Conservation (phyloP, 2,888 invertebrate genomes). For the Crocallis elinguaria region DNA sequence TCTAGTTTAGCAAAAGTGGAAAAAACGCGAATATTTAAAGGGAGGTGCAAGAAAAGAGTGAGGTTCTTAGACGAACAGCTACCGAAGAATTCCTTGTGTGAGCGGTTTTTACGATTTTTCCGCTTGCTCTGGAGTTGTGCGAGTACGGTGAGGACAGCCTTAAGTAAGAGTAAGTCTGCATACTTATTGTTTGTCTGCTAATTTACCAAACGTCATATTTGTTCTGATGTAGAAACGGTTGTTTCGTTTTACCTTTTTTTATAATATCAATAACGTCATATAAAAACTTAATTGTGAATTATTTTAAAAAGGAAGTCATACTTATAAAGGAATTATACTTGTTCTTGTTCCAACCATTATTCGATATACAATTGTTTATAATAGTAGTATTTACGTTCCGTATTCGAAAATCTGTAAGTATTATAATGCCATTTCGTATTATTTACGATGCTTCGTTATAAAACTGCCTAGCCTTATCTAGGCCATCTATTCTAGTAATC, state of each 20-base stretch:
- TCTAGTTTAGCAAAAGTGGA: slow-evolving; percentile 65
- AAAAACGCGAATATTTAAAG: slow-evolving; percentile 54
- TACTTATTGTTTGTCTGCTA: slow-evolving; percentile 43
- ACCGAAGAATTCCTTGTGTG: slow-evolving; percentile 56
- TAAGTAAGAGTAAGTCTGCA: slow-evolving; percentile 57
- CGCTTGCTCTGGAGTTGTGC: slow-evolving; percentile 67
- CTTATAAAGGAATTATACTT: no score
- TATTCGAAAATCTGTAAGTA: no score
- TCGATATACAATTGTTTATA: no score
- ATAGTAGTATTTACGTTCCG: no score
- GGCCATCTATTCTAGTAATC: slow-evolving; percentile 17
- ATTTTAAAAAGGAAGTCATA: no score
- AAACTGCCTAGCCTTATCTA: no score
- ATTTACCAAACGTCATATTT: slow-evolving; percentile 35
- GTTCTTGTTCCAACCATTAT: no score
- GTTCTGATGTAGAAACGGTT: slow-evolving; percentile 16
- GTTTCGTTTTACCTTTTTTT: background rate
- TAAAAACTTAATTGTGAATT: no score
- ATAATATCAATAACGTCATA: no score
- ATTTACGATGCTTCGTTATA: slow-evolving; percentile 4
- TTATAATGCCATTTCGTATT: background rate
- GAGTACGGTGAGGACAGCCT: slow-evolving; percentile 58
- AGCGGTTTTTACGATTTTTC: slow-evolving; percentile 63
- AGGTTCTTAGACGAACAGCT: slow-evolving; percentile 64
- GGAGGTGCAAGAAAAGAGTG: slow-evolving; percentile 69